Base-by-base conservation (phyloP, 1,140 invertebrate genomes). In the Magallana ariakensis region DNA sequence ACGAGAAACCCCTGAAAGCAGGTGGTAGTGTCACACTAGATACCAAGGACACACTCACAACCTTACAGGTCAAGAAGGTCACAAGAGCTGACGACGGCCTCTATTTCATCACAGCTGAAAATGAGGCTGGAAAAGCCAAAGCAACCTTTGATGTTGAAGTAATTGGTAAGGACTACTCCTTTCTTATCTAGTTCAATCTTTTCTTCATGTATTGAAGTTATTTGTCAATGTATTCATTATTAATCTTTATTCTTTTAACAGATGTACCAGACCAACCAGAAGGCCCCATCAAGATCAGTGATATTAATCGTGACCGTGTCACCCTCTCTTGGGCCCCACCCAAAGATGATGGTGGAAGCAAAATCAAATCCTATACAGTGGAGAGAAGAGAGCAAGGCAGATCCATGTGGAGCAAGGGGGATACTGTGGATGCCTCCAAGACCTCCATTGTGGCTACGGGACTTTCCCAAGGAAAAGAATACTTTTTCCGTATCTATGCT, bases 241-340 rank as follows among this genome's bases (percentile, higher is more conserved):
- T 46, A 46, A 46, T n/a, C 46, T n/a, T n/a, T 54, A 19, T 81
- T 54, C 53, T 55, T 84, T 56, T 26, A 88, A 16, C 87, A 93
- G 92, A 90, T 62, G 86, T 88, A 70, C 92, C 92, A 82, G 85
- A 82, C 22, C 19, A 90, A 56, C 94, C 94, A 57, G 89, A 87
- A 70, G 93, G 92, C 15, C 91, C 90, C 13, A 88, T 99, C 0
- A 97, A 98, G 94, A 97, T 98, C 54, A 96, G 96, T 6, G 97
- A 99, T 93, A 97, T 99, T 53, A 98, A 97, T 13, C 98, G 98
- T 94, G 98, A 99, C 93, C 97, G 97, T 13, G 98, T 97, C 92
- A 99, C 98, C 92, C 87, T 95, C 56, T 86, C 46, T 19, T 99
- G 98, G 98, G 97, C 97, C 93, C 97, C 97, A 89, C 98, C 98